Evolutionary conservation across 2,888 invertebrate genomes (phyloP).

Genomic region (Acleris literana): DNA sequence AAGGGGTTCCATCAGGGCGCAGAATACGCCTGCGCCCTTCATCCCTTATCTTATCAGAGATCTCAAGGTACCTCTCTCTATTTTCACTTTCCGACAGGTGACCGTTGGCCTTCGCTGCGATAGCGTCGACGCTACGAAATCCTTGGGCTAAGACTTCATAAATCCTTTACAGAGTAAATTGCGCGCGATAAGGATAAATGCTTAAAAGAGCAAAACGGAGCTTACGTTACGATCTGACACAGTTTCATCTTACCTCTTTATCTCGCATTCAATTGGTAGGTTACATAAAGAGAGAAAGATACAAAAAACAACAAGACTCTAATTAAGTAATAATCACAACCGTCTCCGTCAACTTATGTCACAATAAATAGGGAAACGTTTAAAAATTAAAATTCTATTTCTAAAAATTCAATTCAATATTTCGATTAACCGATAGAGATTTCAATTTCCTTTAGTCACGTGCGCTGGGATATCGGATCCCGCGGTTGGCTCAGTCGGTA

Average conservation of each 20-base stretch:
- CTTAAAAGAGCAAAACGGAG: background rate
- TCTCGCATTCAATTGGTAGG: too few species aligned
- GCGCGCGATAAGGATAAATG: constrained; percentile 1
- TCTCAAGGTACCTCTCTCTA: constrained; percentile 39
- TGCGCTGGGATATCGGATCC: constrained; percentile 78
- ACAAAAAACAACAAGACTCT: too few species aligned
- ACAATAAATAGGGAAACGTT: background rate
- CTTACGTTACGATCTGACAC: background rate
- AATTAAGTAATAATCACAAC: too few species aligned
- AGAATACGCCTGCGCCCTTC: constrained; percentile 53
- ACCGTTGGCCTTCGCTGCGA: constrained; percentile 23
- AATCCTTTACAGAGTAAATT: constrained; percentile 19
- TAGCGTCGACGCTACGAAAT: constrained; percentile 1
- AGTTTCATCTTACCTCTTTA: too few species aligned
- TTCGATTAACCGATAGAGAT: constrained; percentile 82
- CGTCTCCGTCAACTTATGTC: constrained; percentile 2
- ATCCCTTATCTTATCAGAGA: constrained; percentile 63
- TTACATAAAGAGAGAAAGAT: too few species aligned
- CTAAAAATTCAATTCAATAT: constrained; percentile 70
- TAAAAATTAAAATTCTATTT: constrained; percentile 58
- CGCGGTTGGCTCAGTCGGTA: constrained; percentile 78
- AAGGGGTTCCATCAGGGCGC: constrained; percentile 62
- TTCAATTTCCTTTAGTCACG: constrained; percentile 83
- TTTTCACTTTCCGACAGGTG: constrained; percentile 39
- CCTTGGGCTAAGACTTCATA: constrained; percentile 24